These are phyloP conservation scores for Caenorhabditis sinica DNA, from an alignment of 2,888 invertebrate genomes.

Conservation along the genomic window DNA sequence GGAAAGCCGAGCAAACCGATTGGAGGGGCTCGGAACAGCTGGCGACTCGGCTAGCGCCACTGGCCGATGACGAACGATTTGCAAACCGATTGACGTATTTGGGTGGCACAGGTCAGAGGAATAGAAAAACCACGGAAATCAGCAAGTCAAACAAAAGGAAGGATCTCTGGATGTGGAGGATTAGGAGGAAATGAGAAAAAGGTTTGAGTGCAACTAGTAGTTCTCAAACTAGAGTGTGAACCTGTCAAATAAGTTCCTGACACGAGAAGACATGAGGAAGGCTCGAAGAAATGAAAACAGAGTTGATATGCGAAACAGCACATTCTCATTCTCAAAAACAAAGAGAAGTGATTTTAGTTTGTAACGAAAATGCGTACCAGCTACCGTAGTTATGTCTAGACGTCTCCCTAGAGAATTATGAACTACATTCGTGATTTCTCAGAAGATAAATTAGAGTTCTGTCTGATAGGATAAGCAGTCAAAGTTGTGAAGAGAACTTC, in stretches of 20 bases:
- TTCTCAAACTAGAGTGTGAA: conserved; percentile 9
- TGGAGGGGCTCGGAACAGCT: conserved; percentile 57
- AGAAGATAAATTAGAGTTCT: not conserved
- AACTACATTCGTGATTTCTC: not conserved
- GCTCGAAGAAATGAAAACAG: not conserved
- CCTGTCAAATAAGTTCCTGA: conserved; percentile 32
- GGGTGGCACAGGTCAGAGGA: conserved; percentile 51
- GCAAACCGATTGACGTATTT: conserved; percentile 64
- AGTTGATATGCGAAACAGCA: not conserved
- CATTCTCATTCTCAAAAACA: not conserved
- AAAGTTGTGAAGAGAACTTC: conserved; percentile 1
- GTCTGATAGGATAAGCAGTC: not conserved
- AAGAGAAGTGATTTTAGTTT: not conserved
- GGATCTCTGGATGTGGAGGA: not conserved
- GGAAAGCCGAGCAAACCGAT: conserved; percentile 54
- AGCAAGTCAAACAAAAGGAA: conserved; percentile 26
- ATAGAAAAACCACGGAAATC: conserved; percentile 42
- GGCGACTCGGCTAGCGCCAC: conserved; percentile 19
- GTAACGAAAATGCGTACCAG: not conserved
- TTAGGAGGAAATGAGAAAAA: conserved; percentile 9
- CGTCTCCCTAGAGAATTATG: not conserved
- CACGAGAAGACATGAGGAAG: conserved; percentile 1
- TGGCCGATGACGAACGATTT: conserved; percentile 50
- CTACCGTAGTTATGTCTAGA: conserved; percentile 1
- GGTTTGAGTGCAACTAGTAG: conserved; percentile 11